Evolutionary conservation across 2,888 invertebrate genomes (phyloP).

Genomic region (Plagodis dolabraria): DNA sequence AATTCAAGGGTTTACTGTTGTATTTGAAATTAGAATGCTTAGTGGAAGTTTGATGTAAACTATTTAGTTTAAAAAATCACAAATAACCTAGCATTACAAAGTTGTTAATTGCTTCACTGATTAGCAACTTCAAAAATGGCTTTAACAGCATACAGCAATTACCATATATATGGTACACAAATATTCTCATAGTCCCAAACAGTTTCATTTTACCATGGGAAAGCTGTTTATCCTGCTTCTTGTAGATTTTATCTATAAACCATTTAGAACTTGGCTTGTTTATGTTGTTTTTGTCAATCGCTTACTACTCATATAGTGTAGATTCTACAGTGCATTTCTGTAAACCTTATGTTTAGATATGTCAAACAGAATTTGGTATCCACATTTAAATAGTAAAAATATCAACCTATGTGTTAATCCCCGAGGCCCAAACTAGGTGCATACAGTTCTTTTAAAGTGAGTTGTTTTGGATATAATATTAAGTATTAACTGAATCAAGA

Average conservation of each 20-base stretch:
- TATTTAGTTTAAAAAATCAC: too few species aligned
- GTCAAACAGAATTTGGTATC: too few species aligned
- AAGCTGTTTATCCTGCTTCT: slow-evolving; percentile 13
- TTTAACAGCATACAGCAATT: slow-evolving; percentile 52
- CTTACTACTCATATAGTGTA: neutral
- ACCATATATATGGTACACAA: slow-evolving; percentile 55
- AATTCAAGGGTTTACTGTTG: too few species aligned
- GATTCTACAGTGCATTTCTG: too few species aligned
- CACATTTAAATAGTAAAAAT: too few species aligned
- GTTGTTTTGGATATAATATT: too few species aligned
- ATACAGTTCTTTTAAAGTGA: neutral
- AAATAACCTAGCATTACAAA: slow-evolving; percentile 8
- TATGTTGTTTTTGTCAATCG: neutral
- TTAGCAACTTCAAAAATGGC: slow-evolving; percentile 44
- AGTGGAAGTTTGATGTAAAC: too few species aligned
- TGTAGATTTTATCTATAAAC: slow-evolving; percentile 13
- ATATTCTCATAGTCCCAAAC: slow-evolving; percentile 20
- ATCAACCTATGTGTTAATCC: too few species aligned
- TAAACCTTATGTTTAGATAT: too few species aligned
- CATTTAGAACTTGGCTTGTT: slow-evolving; percentile 4
- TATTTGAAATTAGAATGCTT: too few species aligned
- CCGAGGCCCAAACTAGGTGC: neutral
- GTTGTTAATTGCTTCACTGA: slow-evolving; percentile 48
- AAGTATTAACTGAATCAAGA: too few species aligned
- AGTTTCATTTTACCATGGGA: slow-evolving; percentile 34